Conservation (phyloP, 1,140 invertebrate species). For the Tigriopus japonicus region DNA sequence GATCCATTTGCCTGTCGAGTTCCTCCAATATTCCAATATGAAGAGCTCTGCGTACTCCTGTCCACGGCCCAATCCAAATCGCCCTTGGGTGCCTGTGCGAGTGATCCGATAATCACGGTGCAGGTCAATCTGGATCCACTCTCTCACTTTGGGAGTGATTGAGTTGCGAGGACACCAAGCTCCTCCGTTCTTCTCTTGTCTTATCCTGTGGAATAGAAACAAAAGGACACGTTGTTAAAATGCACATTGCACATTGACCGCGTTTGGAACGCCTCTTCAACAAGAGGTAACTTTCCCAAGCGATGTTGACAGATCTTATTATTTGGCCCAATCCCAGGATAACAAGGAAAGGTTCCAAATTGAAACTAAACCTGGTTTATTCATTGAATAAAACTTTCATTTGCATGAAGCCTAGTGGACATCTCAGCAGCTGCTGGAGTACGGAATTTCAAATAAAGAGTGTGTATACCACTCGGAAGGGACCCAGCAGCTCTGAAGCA, state of each 20-base stretch:
- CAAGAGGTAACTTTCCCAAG: no score
- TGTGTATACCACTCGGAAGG: background rate
- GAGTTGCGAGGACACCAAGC: conserved; percentile 60
- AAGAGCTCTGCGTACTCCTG: conserved; percentile 78
- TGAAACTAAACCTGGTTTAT: background rate
- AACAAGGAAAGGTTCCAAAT: background rate
- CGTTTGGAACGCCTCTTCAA: no score
- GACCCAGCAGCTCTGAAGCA: background rate
- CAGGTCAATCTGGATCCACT: conserved; percentile 61
- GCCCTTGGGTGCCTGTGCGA: conserved; percentile 63
- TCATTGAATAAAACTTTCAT: background rate
- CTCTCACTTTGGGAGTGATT: conserved; percentile 41
- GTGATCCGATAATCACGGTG: conserved; percentile 41
- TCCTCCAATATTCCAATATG: conserved; percentile 73
- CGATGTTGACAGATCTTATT: no score
- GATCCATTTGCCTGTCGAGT: conserved; percentile 34
- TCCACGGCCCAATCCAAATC: conserved; percentile 80
- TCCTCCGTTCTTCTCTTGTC: conserved; percentile 49
- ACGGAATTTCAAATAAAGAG: background rate
- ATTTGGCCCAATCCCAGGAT: no score
- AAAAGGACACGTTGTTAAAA: conserved; percentile 22
- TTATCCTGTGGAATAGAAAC: conserved; percentile 34
- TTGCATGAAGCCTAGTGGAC: background rate
- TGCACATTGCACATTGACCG: no score
- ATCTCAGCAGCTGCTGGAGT: background rate